These are phyloP conservation scores for Scelioninae gen. 1 DNA, from an alignment of 2,888 invertebrate genomes.

Conservation along the genomic window DNA sequence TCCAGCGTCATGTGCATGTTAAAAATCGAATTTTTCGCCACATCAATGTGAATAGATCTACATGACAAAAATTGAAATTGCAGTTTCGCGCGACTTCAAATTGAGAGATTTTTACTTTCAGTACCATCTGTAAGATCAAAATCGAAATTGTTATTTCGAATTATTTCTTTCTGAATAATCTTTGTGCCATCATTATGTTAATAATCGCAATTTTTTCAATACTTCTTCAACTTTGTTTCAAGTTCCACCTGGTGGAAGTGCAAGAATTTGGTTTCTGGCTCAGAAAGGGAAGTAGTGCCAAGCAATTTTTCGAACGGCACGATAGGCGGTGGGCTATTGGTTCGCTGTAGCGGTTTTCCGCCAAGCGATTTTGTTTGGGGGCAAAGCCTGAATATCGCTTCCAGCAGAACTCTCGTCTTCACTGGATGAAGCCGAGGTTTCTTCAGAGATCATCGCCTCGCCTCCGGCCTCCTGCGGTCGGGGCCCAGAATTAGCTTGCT, in stretches of 20 bases:
- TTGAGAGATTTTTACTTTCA: too few relatives aligned
- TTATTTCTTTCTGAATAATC: too few relatives aligned
- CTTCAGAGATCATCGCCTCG: slow-evolving; percentile 88
- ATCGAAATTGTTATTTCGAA: too few relatives aligned
- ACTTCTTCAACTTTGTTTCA: background rate
- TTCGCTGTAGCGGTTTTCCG: slow-evolving; percentile 71
- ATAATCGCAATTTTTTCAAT: background rate
- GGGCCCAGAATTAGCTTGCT: slow-evolving; percentile 85
- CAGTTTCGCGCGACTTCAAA: too few relatives aligned
- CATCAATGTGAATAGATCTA: too few relatives aligned
- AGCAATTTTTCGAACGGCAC: slow-evolving; percentile 29
- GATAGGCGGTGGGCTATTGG: slow-evolving; percentile 57
- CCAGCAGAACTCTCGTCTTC: slow-evolving; percentile 82
- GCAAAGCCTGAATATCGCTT: slow-evolving; percentile 81
- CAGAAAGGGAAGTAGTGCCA: slow-evolving; percentile 37
- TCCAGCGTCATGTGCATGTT: too few relatives aligned
- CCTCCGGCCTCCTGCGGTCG: slow-evolving; percentile 89
- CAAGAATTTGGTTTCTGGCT: slow-evolving; percentile 20
- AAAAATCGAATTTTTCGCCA: too few relatives aligned
- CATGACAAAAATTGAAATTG: too few relatives aligned
- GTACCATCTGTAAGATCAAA: too few relatives aligned
- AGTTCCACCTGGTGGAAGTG: background rate
- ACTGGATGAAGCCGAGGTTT: slow-evolving; percentile 82
- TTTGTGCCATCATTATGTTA: too few relatives aligned
- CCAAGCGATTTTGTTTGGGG: slow-evolving; percentile 74